Conservation (phyloP, 2,113 vertebrate genomes). For the Neofelis nebulosa region DNA sequence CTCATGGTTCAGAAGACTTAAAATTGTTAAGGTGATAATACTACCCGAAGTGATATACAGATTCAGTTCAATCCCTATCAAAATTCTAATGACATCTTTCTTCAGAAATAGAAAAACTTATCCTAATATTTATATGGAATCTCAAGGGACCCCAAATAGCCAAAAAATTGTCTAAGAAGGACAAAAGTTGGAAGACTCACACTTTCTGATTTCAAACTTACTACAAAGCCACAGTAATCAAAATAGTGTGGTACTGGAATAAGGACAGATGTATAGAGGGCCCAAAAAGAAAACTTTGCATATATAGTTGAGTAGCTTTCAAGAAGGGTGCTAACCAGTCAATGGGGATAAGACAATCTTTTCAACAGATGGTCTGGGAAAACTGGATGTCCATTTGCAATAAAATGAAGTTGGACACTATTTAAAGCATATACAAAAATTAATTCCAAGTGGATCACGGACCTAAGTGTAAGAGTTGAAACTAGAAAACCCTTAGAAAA, state of each 20-base stretch:
- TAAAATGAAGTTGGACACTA: neutral
- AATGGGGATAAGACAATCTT: neutral
- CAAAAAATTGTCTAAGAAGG: neutral
- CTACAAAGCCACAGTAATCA: neutral
- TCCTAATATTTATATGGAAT: neutral
- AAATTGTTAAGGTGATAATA: neutral
- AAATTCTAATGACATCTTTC: neutral
- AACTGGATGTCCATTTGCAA: neutral
- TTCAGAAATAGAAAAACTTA: neutral
- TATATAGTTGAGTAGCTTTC: neutral
- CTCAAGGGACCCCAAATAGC: neutral
- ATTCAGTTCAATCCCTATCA: neutral
- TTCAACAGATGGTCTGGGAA: neutral
- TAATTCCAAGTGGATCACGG: neutral
- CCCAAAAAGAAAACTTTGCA: neutral
- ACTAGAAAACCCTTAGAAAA: neutral
- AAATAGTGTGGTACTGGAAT: neutral
- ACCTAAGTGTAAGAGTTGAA: neutral
- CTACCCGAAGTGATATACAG: neutral
- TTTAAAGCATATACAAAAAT: neutral
- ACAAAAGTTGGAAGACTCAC: neutral
- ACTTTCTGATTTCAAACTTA: neutral
- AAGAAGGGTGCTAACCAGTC: neutral
- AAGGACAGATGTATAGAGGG: neutral
- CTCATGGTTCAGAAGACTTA: neutral